These are phyloP conservation scores for Syrista parreyssii DNA, from an alignment of 2,888 invertebrate species.

Conservation along the genomic window DNA sequence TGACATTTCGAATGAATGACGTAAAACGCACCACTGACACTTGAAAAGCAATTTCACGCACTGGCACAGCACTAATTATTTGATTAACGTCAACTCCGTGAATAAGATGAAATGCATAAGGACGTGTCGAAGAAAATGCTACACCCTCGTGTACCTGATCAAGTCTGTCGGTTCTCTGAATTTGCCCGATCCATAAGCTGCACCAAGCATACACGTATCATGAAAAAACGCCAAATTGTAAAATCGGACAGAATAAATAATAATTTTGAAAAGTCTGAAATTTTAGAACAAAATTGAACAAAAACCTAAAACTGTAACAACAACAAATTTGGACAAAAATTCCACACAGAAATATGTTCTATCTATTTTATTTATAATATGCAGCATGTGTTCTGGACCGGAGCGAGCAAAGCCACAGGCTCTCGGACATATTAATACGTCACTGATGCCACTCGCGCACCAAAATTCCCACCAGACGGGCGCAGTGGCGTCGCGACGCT, in stretches of 20 bases:
- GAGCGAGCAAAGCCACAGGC: neutral
- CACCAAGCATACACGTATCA: neutral
- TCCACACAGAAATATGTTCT: neutral
- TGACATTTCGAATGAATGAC: neutral
- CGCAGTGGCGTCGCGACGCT: slow-evolving; percentile 42
- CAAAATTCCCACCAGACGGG: slow-evolving; percentile 36
- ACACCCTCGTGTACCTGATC: neutral
- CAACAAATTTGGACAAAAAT: neutral
- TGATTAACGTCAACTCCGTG: neutral
- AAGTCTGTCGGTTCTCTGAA: neutral
- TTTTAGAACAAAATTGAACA: neutral
- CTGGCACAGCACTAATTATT: neutral
- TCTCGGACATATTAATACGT: neutral
- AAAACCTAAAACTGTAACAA: neutral
- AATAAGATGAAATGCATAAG: neutral
- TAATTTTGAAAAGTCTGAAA: neutral
- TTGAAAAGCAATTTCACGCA: neutral
- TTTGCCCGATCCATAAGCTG: neutral
- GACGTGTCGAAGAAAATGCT: neutral
- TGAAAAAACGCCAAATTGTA: neutral
- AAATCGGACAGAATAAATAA: neutral
- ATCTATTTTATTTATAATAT: neutral
- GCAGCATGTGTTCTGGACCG: neutral
- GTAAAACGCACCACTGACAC: neutral
- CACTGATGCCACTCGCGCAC: slow-evolving; percentile 12